These are phyloP conservation scores for Muntiacus muntjak DNA, from an alignment of 2,113 vertebrate genomes.

Conservation along the genomic window DNA sequence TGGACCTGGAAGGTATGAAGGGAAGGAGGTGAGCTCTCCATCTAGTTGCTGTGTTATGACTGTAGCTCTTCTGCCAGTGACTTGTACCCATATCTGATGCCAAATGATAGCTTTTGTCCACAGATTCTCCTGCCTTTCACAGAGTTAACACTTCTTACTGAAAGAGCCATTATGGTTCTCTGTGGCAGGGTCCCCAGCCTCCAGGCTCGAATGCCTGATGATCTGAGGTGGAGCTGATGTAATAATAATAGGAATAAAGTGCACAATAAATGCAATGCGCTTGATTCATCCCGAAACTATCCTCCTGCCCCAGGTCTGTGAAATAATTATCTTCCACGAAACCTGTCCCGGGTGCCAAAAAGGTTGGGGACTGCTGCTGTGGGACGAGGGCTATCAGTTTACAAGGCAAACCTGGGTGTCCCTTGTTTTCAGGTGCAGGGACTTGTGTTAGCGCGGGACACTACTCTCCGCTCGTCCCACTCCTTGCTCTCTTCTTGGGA, in stretches of 20 bases:
- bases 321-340: neutral
- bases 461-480: no score
- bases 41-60: neutral
- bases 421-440: neutral
- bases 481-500: neutral
- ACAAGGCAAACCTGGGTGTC: neutral
- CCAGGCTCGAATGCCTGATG: neutral
- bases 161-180: neutral
- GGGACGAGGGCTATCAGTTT: neutral
- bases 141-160: neutral
- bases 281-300: neutral
- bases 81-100: neutral
- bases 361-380: neutral
- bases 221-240: neutral
- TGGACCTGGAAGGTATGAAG: neutral
- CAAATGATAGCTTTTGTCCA: neutral
- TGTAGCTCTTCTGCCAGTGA: neutral
- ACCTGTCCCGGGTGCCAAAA: neutral
- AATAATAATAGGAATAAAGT: neutral
- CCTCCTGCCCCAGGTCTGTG: neutral
- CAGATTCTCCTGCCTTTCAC: no score
- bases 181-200: neutral
- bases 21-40: neutral
- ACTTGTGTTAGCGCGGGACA: neutral
- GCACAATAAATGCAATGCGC: neutral